These are phyloP conservation scores for Drosophila murphyi DNA, from an alignment of 1,140 invertebrate genomes.

Conservation along the genomic window DNA sequence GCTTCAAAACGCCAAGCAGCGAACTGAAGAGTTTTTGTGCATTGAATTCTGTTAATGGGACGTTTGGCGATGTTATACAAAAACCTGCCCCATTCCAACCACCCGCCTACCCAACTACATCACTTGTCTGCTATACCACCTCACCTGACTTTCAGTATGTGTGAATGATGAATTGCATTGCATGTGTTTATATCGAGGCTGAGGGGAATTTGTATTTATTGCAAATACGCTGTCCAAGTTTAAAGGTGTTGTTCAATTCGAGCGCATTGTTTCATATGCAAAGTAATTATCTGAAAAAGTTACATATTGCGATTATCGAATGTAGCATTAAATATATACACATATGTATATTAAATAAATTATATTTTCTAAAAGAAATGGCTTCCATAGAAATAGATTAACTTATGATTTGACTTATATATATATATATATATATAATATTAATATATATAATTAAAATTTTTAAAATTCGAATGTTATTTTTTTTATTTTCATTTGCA, in stretches of 20 bases:
- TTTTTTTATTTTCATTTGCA: neutral
- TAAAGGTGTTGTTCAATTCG: conserved; percentile 65
- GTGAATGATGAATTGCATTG: conserved; percentile 79
- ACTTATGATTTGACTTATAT: too few species aligned
- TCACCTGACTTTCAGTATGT: conserved; percentile 37
- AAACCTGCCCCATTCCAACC: neutral
- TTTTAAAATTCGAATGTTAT: neutral
- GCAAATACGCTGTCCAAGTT: conserved; percentile 48
- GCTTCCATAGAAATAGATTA: too few species aligned
- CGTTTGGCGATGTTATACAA: conserved; percentile 54
- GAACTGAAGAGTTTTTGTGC: conserved; percentile 64
- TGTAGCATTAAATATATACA: neutral
- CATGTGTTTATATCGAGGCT: conserved; percentile 58
- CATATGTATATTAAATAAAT: too few species aligned
- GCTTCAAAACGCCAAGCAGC: conserved; percentile 56
- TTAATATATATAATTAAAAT: neutral
- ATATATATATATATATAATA: too few species aligned
- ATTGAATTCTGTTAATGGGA: conserved; percentile 78
- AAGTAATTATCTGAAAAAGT: neutral
- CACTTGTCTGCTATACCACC: neutral
- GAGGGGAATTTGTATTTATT: conserved; percentile 69
- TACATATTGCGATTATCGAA: too few species aligned
- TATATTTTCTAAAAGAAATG: too few species aligned
- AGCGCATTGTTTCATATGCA: neutral
- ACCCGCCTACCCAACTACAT: neutral